Evolutionary conservation across 2,797 vertebrate species (phyloP), one percentile per base, ranked within the genome.

Genomic region (Micrastur ruficollis): DNA sequence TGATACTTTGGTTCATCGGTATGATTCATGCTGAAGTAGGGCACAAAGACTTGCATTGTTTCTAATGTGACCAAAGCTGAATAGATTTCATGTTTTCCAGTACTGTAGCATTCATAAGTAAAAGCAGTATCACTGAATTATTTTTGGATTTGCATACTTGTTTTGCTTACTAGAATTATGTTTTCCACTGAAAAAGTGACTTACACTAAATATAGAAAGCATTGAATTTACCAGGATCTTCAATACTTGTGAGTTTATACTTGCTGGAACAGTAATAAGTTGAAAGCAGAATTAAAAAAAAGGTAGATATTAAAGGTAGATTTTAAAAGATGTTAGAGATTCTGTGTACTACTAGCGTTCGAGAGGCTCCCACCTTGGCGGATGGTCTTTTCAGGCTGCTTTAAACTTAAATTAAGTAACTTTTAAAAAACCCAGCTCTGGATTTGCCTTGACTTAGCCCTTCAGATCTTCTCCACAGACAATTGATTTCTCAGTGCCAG

Each of bases 401-500:
- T 89, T 78, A 31, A 85, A 63, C 16, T 73, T 81, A 81, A 90
- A 94, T 26, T 67, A 66, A 81, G 18, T 23, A 56, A 17, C 18
- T 83, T 92, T 80, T 72, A 46, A 52, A 63, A 75, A 38, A 26
- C 1, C 1, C 44, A 38, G 12, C 71, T 87, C 26, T 70, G 70
- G 14, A 82, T 12, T 70, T 94, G 58, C 47, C 42, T 92, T 79
- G 58, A 16, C n/a, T 55, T 89, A 86, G 36, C 19, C 71, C 26
- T 91, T 59, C 67, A 82, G 79, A 76, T 25, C 46, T 73, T 70
- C 27, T 73, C 59, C 59, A 61, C 59, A 85, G 59, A 94, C 74
- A 94, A 65, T 65, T 87, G 85, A 65, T 93, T 82, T 87, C 47
- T 89, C 40, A 18, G 65, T 90, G 78, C 92, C 89, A 95, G 78